phyloP scores from a whole-genome alignment of 2,888 invertebrate species.

The Dicycla oo region DNA sequence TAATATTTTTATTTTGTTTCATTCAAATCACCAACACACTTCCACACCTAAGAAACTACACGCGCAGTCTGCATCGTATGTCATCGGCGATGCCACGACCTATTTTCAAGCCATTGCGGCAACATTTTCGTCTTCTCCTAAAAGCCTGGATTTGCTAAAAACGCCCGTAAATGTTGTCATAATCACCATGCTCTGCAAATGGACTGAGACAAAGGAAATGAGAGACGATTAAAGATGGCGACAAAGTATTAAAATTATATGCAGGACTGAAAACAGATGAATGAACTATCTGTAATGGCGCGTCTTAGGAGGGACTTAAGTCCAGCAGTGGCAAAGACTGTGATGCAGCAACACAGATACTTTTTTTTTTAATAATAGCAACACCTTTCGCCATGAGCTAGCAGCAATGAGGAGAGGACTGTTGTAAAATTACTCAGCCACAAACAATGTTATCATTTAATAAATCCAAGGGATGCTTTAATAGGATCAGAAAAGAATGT shows the following conservation, averaged over 20 bases:
- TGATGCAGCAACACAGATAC: constrained; percentile 11
- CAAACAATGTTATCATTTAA: background rate
- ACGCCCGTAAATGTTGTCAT: background rate
- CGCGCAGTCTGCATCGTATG: background rate
- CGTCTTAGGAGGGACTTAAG: background rate
- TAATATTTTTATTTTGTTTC: constrained; percentile 23
- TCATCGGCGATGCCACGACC: background rate
- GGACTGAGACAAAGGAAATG: background rate
- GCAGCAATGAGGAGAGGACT: background rate
- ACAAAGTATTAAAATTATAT: background rate
- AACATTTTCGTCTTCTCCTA: background rate
- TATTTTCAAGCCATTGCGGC: background rate
- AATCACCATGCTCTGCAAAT: background rate
- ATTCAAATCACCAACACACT: constrained; percentile 14
- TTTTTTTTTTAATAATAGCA: no score
- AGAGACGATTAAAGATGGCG: background rate
- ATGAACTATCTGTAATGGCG: background rate
- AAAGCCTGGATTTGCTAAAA: background rate
- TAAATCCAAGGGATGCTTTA: constrained; percentile 22
- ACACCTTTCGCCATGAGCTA: background rate
- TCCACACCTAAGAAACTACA: background rate
- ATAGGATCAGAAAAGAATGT: constrained; percentile 34
- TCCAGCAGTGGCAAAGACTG: background rate
- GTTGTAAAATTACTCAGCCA: background rate
- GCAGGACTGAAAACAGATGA: background rate